Conservation (phyloP, 2,797 vertebrate species). For the Trachurus trachurus region DNA sequence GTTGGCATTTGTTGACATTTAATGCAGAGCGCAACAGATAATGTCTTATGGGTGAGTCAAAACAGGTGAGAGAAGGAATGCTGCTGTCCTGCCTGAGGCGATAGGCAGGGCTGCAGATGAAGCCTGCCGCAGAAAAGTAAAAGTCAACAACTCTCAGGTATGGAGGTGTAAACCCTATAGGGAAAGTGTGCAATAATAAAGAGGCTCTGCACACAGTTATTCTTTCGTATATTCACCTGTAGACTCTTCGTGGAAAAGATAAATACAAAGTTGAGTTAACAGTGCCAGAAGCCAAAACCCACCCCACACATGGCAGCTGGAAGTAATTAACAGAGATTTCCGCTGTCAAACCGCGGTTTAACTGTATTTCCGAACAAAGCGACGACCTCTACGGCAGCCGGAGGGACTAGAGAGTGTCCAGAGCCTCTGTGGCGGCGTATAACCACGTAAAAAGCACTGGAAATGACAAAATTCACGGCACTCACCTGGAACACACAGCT, state of each 20-base stretch:
- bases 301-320: constrained; percentile 38
- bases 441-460: fast-evolving
- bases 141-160: constrained; percentile 36
- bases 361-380: neutral
- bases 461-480: neutral
- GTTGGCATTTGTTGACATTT: constrained; percentile 11
- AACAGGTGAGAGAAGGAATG: constrained; percentile 72
- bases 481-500: constrained; percentile 90
- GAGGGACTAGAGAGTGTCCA: fast-evolving
- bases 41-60: constrained; percentile 36
- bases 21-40: neutral
- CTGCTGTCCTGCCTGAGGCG: constrained; percentile 64
- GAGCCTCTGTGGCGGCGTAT: fast-evolving
- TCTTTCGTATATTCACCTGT: neutral
- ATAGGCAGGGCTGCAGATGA: constrained; percentile 73
- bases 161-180: fast-evolving
- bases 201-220: fast-evolving
- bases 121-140: constrained; percentile 40
- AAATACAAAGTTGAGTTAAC: neutral
- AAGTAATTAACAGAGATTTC: neutral
- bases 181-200: no score
- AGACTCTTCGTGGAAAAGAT: neutral
- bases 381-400: neutral
- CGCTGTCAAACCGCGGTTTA: fast-evolving
- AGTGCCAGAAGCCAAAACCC: neutral